Evolutionary conservation across 2,888 invertebrate species (phyloP).

Genomic region (Charanyca ferruginea): DNA sequence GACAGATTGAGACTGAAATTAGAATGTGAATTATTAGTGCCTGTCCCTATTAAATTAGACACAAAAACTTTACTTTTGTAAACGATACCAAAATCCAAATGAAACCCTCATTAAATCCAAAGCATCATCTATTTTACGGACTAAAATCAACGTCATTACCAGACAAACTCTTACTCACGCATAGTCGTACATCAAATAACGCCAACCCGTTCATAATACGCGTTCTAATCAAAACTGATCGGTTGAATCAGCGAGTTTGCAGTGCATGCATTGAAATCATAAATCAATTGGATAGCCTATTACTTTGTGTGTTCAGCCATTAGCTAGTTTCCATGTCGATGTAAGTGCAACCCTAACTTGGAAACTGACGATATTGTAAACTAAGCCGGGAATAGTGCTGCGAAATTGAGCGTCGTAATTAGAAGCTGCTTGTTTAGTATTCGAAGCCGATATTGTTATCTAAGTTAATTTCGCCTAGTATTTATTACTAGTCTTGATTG

Average conservation of each 20-base stretch:
- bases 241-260: slow-evolving; percentile 71
- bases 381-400: slow-evolving; percentile 48
- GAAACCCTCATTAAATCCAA: slow-evolving; percentile 10
- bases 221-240: slow-evolving; percentile 69
- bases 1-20: too few relatives aligned
- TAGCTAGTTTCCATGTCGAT: slow-evolving; percentile 72
- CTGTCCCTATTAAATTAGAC: too few relatives aligned
- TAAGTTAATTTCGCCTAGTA: too few relatives aligned
- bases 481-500: too few relatives aligned
- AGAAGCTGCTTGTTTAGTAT: slow-evolving; percentile 14
- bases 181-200: slow-evolving; percentile 38
- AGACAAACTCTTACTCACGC: slow-evolving; percentile 26
- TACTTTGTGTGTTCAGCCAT: slow-evolving; percentile 82
- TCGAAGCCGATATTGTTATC: neutral
- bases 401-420: slow-evolving; percentile 47
- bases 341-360: slow-evolving; percentile 67
- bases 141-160: slow-evolving; percentile 34
- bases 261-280: slow-evolving; percentile 80
- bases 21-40: neutral
- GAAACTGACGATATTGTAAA: slow-evolving; percentile 50
- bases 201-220: slow-evolving; percentile 40
- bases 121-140: neutral
- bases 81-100: neutral
- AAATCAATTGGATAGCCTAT: slow-evolving; percentile 84
- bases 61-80: too few relatives aligned